Base-by-base conservation (phyloP, 2,113 vertebrate genomes). In the Tachuris rubrigastra region DNA sequence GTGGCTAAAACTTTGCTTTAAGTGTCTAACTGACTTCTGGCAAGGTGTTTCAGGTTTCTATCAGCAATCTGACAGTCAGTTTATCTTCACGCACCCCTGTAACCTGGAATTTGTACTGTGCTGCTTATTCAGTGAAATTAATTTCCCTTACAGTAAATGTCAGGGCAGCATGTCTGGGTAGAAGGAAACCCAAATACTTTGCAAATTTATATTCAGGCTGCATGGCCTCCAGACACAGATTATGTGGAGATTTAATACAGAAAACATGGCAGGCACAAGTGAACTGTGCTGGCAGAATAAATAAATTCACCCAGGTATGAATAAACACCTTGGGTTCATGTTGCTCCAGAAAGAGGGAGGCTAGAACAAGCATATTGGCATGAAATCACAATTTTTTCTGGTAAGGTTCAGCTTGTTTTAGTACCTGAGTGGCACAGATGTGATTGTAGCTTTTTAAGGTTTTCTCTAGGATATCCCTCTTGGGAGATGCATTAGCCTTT, bases 21-120 rank as follows among this genome's bases (percentile, higher is more conserved):
- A 27, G n/a, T 44, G 42, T 23, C 8, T 21, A 35, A n/a, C 53
- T 86, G 86, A 66, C 35, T 77, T 73, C 55, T 90, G 60, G 27
- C 60, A 66, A 90, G 49, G 50, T 50, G 27, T 50, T 88, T 66
- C 84, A 75, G 13, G 23, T 50, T 95, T 86, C 72, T 37, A 50
- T 71, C 55, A 90, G 78, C 3, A 7, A 60, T n/a, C 55, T 73
- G 86, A 86, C 72, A 90, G 63, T 62, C 39, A 7, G 23, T 46
- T 94, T 91, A 93, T 87, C 68, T 93, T 82, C 67, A 50, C 1
- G 2, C 19, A 79, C 78, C 59, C 55, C 88, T 88, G 28, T 74
- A 90, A 90, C 68, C 59, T 93, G 81, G 87, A 93, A 87, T 96
- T 95, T 94, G 93, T 94, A 91, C 85, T 86, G 86, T 74, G 46